Evolutionary conservation across 2,113 vertebrate genomes (phyloP).

Genomic region (Ciconia stormi): DNA sequence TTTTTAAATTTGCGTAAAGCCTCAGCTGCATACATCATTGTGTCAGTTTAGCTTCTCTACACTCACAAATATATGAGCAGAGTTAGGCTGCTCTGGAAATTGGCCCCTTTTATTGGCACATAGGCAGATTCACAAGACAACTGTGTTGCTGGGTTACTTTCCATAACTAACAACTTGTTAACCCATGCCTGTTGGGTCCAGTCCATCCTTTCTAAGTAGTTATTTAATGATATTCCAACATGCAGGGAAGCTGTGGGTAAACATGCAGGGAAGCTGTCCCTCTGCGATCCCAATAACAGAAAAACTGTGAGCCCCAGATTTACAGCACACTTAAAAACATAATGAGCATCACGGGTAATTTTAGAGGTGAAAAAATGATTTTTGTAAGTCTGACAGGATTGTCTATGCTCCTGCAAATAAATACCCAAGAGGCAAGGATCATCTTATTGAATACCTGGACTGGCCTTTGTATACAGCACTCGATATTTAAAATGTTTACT

Average conservation of each 20-base stretch:
- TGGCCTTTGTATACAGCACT: not conserved
- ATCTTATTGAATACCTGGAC: not conserved
- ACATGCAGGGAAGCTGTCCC: not conserved
- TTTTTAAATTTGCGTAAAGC: not conserved
- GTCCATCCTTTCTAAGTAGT: conserved; percentile 6
- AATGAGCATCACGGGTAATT: not conserved
- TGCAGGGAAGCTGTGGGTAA: not conserved
- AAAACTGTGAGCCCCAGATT: not conserved
- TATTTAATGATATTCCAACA: conserved; percentile 7
- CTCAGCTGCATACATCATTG: not conserved
- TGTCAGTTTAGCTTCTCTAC: not conserved
- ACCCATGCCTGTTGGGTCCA: not conserved
- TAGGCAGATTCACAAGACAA: conserved; percentile 22
- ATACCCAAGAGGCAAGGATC: not conserved
- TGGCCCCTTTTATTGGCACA: conserved; percentile 34
- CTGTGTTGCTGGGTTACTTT: not conserved
- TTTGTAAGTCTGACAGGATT: not conserved
- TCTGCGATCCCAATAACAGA: not conserved
- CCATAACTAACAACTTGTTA: conserved; percentile 14
- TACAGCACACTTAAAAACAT: not conserved
- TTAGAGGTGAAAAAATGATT: not conserved
- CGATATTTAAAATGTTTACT: not conserved
- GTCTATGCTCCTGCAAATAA: not conserved
- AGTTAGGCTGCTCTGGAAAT: not conserved
- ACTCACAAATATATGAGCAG: not conserved